These are phyloP conservation scores for Epirrhoe tristata DNA, from an alignment of 2,888 invertebrate species.

Conservation along the genomic window DNA sequence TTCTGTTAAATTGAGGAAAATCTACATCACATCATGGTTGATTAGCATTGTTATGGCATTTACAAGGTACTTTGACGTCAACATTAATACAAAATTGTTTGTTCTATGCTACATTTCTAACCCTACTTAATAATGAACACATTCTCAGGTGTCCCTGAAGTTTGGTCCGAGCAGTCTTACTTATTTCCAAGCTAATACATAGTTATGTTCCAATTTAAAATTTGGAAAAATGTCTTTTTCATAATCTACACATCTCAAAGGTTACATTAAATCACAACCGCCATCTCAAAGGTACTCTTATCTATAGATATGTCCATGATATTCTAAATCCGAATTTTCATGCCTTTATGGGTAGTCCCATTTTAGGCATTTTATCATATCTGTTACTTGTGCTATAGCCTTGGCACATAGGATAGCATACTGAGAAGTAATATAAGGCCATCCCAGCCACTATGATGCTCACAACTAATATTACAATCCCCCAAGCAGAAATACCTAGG, in stretches of 20 bases:
- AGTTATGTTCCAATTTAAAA: not conserved
- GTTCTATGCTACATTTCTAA: conserved; percentile 14
- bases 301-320: conserved; percentile 47
- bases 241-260: conserved; percentile 7
- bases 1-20: conserved; percentile 15
- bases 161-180: conserved; percentile 39
- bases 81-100: conserved; percentile 6
- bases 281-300: conserved; percentile 10
- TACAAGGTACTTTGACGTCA: conserved; percentile 15
- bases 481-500: conserved; percentile 87
- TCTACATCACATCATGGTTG: conserved; percentile 7
- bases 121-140: conserved; percentile 20
- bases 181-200: conserved; percentile 6
- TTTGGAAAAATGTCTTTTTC: conserved; percentile 2
- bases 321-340: conserved; percentile 46
- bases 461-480: conserved; percentile 84
- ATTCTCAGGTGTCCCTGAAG: conserved; percentile 20
- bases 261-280: conserved; percentile 37
- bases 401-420: conserved; percentile 88
- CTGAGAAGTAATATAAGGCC: conserved; percentile 87
- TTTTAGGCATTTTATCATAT: conserved; percentile 75
- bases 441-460: conserved; percentile 79
- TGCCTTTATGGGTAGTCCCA: conserved; percentile 77
- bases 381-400: conserved; percentile 71
- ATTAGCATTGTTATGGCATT: conserved; percentile 30